These are phyloP conservation scores for Apotomis capreana DNA, from an alignment of 2,888 invertebrate genomes.

Conservation along the genomic window DNA sequence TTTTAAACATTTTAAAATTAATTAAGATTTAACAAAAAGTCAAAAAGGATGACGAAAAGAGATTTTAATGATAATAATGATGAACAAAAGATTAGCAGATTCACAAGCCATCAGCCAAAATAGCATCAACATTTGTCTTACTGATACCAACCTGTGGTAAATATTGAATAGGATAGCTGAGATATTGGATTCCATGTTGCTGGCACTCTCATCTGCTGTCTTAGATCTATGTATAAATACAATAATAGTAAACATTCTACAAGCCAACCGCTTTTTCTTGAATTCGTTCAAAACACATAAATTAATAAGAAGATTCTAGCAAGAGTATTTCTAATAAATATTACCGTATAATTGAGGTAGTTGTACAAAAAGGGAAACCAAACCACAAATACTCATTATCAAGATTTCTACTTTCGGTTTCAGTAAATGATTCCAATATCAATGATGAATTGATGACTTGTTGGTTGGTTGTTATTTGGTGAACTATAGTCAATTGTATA, in stretches of 20 bases:
- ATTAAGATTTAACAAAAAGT: background rate
- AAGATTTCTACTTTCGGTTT: too few species aligned
- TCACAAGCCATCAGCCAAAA: slow-evolving; percentile 29
- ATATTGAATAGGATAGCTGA: slow-evolving; percentile 66
- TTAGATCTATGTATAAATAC: slow-evolving; percentile 57
- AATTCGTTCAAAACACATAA: background rate
- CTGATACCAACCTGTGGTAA: slow-evolving; percentile 68
- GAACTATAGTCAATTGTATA: too few species aligned
- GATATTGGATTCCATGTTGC: slow-evolving; percentile 68
- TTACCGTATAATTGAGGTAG: background rate
- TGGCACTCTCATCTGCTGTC: slow-evolving; percentile 59
- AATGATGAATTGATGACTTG: too few species aligned
- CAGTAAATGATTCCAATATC: too few species aligned
- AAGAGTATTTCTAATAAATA: background rate
- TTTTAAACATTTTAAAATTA: background rate
- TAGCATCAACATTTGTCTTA: slow-evolving; percentile 19
- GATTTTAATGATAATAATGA: slow-evolving; percentile 17
- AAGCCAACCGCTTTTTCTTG: background rate
- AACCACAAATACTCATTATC: too few species aligned
- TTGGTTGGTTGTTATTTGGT: too few species aligned
- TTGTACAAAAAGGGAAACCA: background rate
- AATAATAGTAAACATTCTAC: slow-evolving; percentile 12
- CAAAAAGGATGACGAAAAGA: background rate
- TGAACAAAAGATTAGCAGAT: slow-evolving; percentile 36
- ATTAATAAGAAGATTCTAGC: background rate